Conservation (phyloP, 2,113 vertebrate species). For the Excalfactoria chinensis region DNA sequence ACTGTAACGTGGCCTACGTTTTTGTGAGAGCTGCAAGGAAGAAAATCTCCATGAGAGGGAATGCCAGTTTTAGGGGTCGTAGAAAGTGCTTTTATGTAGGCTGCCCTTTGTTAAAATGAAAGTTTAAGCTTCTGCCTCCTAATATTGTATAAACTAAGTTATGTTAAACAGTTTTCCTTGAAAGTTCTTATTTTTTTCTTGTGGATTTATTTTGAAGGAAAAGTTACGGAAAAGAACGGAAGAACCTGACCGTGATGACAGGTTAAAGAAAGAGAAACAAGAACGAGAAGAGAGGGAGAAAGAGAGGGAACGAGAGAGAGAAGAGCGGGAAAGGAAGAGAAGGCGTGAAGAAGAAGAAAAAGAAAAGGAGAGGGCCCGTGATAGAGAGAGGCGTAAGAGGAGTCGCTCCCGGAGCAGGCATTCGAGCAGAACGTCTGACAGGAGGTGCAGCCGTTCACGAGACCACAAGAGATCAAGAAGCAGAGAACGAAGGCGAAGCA, state of each 20-base stretch:
- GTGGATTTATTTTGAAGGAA: slow-evolving; percentile 71
- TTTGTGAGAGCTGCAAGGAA: not conserved
- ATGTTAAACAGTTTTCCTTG: not conserved
- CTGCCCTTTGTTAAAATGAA: not conserved
- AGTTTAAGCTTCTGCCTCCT: not conserved
- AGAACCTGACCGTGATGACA: slow-evolving; percentile 90
- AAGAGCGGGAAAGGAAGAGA: slow-evolving; percentile 86
- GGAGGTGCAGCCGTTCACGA: slow-evolving; percentile 91
- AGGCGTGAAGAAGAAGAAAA: slow-evolving; percentile 84
- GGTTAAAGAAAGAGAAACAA: slow-evolving; percentile 86
- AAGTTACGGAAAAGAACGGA: slow-evolving; percentile 87
- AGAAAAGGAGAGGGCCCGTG: slow-evolving; percentile 85
- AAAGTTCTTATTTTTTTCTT: not conserved
- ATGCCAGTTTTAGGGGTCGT: not conserved
- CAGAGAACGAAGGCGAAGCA: slow-evolving; percentile 94
- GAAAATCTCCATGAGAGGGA: not conserved
- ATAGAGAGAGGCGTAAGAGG: slow-evolving; percentile 89
- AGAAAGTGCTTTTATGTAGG: not conserved
- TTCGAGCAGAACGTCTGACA: slow-evolving; percentile 92
- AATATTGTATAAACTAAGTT: not conserved
- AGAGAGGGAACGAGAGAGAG: slow-evolving; percentile 86
- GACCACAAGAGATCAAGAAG: slow-evolving; percentile 95
- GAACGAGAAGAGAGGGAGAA: slow-evolving; percentile 84
- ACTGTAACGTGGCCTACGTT: not conserved
- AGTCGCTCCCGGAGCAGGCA: slow-evolving; percentile 93